These are phyloP conservation scores for Glareola pratincola DNA, from an alignment of 2,113 vertebrate genomes.

Conservation along the genomic window DNA sequence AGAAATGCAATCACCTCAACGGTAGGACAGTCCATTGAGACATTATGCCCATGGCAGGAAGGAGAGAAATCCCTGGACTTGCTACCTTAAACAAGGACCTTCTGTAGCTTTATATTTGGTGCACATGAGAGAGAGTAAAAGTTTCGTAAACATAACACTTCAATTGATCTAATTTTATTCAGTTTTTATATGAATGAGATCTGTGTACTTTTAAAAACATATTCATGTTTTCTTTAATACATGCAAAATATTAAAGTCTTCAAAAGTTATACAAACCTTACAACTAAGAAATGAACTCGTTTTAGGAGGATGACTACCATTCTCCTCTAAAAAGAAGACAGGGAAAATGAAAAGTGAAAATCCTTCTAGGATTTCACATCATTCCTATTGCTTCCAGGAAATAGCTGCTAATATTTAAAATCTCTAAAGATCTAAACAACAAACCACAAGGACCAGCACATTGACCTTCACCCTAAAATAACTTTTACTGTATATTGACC, in stretches of 20 bases:
- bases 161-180: not conserved
- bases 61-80: not conserved
- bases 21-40: not conserved
- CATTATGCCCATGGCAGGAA: not conserved
- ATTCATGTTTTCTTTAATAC: not conserved
- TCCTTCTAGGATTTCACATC: conserved; percentile 1
- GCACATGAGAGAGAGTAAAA: not conserved
- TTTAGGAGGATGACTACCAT: not conserved
- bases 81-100: not conserved
- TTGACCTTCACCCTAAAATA: conserved; percentile 34
- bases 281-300: not conserved
- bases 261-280: not conserved
- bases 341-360: conserved; percentile 18
- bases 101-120: not conserved
- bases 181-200: not conserved
- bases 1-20: not conserved
- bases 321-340: not conserved
- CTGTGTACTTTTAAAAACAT: not conserved
- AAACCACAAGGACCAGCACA: conserved; percentile 42
- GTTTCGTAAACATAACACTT: not conserved
- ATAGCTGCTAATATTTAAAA: conserved; percentile 36
- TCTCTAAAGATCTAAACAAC: conserved; percentile 38
- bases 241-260: not conserved
- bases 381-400: conserved; percentile 32
- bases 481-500: conserved; percentile 35